Evolutionary conservation across 2,113 vertebrate genomes (phyloP), one percentile per base, ranked within the genome.

Genomic region (Osmerus mordax): DNA sequence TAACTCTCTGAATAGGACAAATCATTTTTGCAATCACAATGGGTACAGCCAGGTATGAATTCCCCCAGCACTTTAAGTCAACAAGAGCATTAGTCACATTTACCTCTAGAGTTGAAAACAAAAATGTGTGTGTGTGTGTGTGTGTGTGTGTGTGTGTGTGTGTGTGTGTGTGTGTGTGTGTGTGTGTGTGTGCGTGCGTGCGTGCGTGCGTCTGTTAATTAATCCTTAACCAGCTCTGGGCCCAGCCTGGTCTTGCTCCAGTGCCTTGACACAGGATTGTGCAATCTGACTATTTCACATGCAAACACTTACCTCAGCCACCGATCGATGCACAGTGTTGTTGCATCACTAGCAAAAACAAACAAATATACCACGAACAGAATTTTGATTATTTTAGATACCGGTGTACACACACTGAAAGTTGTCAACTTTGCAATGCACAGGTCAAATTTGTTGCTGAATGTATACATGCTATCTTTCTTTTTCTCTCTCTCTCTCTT

Each of bases 1-100:
- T 12, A 41, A 21, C 78, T 84, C 76, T 59, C 70, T 87, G 25
- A 72, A 65, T 70, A 19, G 29, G 65, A 64, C 53, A 65, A 74
- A 78, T 73, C 62, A 73, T 83, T 71, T 85, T 84, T 83, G 76
- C 9, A 47, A 11, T 47, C 41, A 47, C 41, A 47, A 47, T 47
- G 41, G 7, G 8, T 47, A 47, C 41, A 47, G 25, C 3, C 25
- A 28, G 41, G 0, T 47, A 47, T 47, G 1, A 47, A 12, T 47
- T 12, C 41, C 41, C 9, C 41, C 41, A 47, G 9, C 12, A 11
- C 41, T 78, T 3, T 81, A 80, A 83, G 79, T 84, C 80, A 75
- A 87, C 80, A 80, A 86, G 70, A 74, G 71, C 74, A 82, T 86
- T 81, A 83, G 73, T 84, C 83, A 85, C 77, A 81, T 78, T 79